Evolutionary conservation across 2,888 invertebrate genomes (phyloP).

Genomic region (Mechanitis messenoides): DNA sequence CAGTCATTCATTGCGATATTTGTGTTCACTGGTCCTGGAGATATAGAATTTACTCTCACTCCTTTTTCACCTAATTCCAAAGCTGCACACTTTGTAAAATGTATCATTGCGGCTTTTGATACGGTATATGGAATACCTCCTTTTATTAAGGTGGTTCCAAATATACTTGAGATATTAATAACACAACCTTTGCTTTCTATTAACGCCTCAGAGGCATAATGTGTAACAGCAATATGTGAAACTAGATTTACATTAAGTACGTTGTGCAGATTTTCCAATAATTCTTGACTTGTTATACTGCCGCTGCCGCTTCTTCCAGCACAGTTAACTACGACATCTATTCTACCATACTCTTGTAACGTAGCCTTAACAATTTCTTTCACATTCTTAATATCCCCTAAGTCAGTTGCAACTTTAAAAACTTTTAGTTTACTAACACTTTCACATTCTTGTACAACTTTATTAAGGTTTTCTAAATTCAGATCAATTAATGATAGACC

Average conservation of each 20-base stretch:
- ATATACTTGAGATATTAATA: conserved; percentile 43
- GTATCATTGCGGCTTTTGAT: conserved; percentile 84
- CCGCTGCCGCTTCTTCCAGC: conserved; percentile 31
- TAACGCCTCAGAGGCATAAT: conserved; percentile 33
- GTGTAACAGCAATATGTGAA: conserved; percentile 37
- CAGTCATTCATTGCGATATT: not conserved
- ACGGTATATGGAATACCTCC: conserved; percentile 70
- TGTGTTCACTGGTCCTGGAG: not conserved
- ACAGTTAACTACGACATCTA: too few species aligned
- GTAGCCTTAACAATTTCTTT: conserved; percentile 1
- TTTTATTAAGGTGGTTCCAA: not conserved
- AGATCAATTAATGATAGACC: not conserved
- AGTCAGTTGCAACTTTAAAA: conserved; percentile 1
- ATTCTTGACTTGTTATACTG: conserved; percentile 32
- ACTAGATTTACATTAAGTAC: conserved; percentile 41
- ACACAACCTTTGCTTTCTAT: conserved; percentile 41
- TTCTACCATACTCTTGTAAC: too few species aligned
- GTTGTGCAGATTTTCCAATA: conserved; percentile 38
- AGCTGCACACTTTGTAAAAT: conserved; percentile 55
- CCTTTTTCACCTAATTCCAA: conserved; percentile 76
- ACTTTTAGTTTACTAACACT: conserved; percentile 5
- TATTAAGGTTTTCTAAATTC: not conserved
- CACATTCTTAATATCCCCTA: not conserved
- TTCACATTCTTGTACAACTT: conserved; percentile 10
- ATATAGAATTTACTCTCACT: conserved; percentile 82